A percentile compares a stretch with the other conserved stretches of the same genome.
phyloP scores from a whole-genome alignment of 2,797 vertebrate genomes.

The Podarcis siculus region DNA sequence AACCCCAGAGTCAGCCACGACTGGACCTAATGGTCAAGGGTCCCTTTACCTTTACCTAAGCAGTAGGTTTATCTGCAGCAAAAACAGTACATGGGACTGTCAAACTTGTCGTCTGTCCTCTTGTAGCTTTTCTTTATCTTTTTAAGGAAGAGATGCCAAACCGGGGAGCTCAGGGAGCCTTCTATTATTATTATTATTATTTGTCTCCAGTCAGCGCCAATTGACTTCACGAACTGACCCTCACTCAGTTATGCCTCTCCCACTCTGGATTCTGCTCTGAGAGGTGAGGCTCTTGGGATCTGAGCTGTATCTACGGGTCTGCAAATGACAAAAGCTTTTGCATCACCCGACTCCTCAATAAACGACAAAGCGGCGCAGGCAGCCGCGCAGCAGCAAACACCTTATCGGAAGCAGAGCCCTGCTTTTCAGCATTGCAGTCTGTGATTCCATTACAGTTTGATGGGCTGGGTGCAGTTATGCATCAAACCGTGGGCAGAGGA shows the following conservation, averaged over 20 bases:
- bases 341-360: background rate
- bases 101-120: background rate
- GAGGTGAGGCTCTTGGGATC: slow-evolving; percentile 1
- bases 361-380: background rate
- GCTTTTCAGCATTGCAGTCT: slow-evolving; percentile 3
- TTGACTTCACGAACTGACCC: slow-evolving; percentile 24
- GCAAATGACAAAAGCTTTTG: background rate
- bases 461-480: background rate
- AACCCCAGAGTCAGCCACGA: no score
- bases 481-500: background rate
- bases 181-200: background rate
- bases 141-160: background rate
- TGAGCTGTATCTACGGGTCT: background rate
- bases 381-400: background rate
- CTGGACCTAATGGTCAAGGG: no score
- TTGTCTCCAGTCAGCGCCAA: slow-evolving; percentile 17
- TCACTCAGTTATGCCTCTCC: slow-evolving; percentile 4
- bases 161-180: background rate
- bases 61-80: background rate
- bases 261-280: background rate
- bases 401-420: background rate
- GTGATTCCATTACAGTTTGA: background rate
- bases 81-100: background rate
- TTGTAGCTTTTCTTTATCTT: background rate
- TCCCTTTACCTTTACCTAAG: background rate